Evolutionary conservation across 2,797 vertebrate genomes (phyloP), one percentile per base, ranked within the genome.

Genomic region (Cuniculus paca): DNA sequence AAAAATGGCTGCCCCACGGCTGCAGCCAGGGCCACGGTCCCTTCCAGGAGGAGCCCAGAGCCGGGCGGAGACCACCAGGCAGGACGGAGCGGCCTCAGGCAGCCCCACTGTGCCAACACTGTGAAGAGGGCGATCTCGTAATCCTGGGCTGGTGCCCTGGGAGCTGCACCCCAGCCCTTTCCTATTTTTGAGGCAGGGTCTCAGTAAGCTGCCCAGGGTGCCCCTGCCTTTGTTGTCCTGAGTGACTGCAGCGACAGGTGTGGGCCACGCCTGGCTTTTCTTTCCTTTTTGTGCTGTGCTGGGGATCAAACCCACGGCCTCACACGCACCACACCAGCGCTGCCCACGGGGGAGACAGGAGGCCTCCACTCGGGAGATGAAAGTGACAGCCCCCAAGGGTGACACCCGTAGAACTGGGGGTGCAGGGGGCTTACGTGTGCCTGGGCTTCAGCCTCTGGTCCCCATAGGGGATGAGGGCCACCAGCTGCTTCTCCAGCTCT

Each of bases 401-500:
- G 34, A 86, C 2, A 5, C 7, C 9, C 58, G 45, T 39, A 79
- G 88, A 56, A 39, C 17, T 68, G 13, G 75, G 42, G 39, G 74
- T 61, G 8, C 45, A 22, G 63, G 34, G 93, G 68, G 90, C 99
- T 99, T 98, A 99, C 99, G 99, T 99, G 98, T 97, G 99, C 83
- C 98, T 98, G 77, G 99, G 99, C 95, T 99, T 99, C 97, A 99
- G 98, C 87, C 99, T 98, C 70, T 99, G 98, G 94, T 99, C 99
- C 54, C 99, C 99, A 28, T 99, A 99, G 0, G 99, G 99, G 93
- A 99, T 99, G 14, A 99, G 99, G n/a, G 99, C 99, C 82, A 99
- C 99, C 0, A 99, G 98, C 98, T 99, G 99, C 95, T 98, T 98
- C 83, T 99, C 98, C 9, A 99, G 99, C 70, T 98, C 99, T 99